Conservation (phyloP, 2,888 invertebrate genomes). For the Platerodrilus igneus region DNA sequence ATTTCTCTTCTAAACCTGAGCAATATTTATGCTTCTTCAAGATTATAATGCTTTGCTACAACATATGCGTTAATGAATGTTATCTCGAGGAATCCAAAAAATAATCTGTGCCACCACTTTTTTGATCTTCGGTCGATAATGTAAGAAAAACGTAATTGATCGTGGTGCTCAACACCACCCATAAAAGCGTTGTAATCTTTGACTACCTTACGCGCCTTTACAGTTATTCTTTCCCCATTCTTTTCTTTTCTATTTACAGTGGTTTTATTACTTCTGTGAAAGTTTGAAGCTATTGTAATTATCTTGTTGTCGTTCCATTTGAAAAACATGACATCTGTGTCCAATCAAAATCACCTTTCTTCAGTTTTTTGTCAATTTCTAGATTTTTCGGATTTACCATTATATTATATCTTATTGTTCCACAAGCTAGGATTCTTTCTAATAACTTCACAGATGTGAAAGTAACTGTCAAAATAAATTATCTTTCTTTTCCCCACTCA, state of each 20-base stretch:
- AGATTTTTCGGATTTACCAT: slow-evolving; percentile 5
- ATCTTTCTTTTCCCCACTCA: slow-evolving; percentile 26
- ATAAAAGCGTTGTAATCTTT: slow-evolving; percentile 3
- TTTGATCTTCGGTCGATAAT: too few relatives aligned
- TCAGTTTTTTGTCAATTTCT: slow-evolving; percentile 21
- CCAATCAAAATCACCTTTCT: slow-evolving; percentile 28
- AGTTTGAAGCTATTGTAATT: slow-evolving; percentile 32
- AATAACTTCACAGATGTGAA: slow-evolving; percentile 29
- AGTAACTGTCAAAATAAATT: slow-evolving; percentile 34
- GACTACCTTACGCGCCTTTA: not conserved
- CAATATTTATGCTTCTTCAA: too few relatives aligned
- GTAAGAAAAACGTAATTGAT: too few relatives aligned
- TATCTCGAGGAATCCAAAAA: too few relatives aligned
- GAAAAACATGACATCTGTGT: slow-evolving; percentile 1
- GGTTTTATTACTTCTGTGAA: slow-evolving; percentile 17
- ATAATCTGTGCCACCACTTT: too few relatives aligned
- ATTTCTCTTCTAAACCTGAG: too few relatives aligned
- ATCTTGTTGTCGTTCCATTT: slow-evolving; percentile 34
- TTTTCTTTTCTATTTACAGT: not conserved
- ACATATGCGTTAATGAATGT: too few relatives aligned
- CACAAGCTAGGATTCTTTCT: slow-evolving; percentile 23
- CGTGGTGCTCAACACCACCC: too few relatives aligned
- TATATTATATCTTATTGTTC: slow-evolving; percentile 22
- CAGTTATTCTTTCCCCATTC: not conserved
- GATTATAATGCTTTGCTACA: too few relatives aligned